phyloP scores from a whole-genome alignment of 2,888 invertebrate genomes.

The Tachystola acroxantha region DNA sequence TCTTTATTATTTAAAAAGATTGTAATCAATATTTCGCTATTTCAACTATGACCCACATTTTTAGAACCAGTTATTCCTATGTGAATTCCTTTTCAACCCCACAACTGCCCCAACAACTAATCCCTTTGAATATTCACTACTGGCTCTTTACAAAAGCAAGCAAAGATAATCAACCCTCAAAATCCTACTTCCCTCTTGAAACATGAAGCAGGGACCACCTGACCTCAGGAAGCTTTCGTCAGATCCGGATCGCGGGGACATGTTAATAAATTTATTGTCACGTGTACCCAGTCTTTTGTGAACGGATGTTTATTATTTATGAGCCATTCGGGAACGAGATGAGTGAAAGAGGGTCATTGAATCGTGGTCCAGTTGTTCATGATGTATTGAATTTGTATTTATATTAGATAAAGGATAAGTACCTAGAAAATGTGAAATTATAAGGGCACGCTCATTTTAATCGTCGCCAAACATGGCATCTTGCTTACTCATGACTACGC shows the following conservation, averaged over 20 bases:
- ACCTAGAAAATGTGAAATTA: too few species aligned
- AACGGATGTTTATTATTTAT: conserved; percentile 37
- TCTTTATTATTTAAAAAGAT: too few species aligned
- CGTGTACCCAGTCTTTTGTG: conserved; percentile 31
- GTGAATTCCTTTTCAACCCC: too few species aligned
- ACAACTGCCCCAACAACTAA: too few species aligned
- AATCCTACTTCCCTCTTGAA: conserved; percentile 37
- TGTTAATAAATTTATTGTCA: conserved; percentile 64
- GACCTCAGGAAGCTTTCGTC: conserved; percentile 28
- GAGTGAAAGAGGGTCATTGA: conserved; percentile 7
- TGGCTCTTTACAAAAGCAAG: too few species aligned
- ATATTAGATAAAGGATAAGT: neutral
- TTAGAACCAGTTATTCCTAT: too few species aligned
- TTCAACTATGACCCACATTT: too few species aligned
- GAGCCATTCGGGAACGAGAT: conserved; percentile 11
- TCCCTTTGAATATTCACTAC: too few species aligned
- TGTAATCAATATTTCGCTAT: too few species aligned
- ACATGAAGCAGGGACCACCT: conserved; percentile 34
- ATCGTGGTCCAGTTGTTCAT: conserved; percentile 1
- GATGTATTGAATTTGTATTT: neutral
- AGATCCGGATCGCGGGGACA: conserved; percentile 33
- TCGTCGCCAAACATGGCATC: too few species aligned
- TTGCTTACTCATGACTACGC: too few species aligned
- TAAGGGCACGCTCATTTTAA: too few species aligned
- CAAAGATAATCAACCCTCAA: conserved; percentile 15